Percentiles rank a stretch among this genome's conserved stretches.
These are phyloP conservation scores for Melanocharis versteri DNA, from an alignment of 2,113 vertebrate genomes.

Conservation along the genomic window DNA sequence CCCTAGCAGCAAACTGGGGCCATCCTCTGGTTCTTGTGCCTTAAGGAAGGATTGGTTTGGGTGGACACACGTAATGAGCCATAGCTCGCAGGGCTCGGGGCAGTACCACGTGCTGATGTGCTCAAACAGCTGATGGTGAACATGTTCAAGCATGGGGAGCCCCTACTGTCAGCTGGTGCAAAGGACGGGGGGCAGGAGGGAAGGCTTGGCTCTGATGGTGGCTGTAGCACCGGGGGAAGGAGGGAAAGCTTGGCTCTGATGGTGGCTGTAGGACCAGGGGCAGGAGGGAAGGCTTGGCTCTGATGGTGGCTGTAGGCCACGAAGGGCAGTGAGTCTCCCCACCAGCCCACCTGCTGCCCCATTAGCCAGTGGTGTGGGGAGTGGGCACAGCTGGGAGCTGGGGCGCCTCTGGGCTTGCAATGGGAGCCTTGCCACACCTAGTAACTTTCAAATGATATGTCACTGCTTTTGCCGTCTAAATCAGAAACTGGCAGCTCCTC, in stretches of 20 bases:
- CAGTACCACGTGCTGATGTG: accelerated
- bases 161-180: neutral
- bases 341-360: neutral
- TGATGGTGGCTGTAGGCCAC: neutral
- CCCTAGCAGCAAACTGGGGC: neutral
- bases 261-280: neutral
- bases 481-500: neutral
- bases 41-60: neutral
- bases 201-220: neutral
- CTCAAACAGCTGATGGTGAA: neutral
- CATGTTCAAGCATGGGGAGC: neutral
- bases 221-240: neutral
- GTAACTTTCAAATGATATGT: neutral
- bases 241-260: neutral
- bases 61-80: accelerated
- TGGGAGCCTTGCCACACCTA: neutral
- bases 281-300: neutral
- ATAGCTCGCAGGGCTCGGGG: neutral
- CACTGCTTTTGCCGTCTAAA: neutral
- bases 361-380: accelerated
- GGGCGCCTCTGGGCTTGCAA: neutral
- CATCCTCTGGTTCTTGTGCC: neutral
- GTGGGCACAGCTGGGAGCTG: neutral
- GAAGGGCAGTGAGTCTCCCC: neutral
- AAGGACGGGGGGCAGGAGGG: neutral